phyloP scores from a whole-genome alignment of 2,113 vertebrate species.

The Syngnathus typhle region DNA sequence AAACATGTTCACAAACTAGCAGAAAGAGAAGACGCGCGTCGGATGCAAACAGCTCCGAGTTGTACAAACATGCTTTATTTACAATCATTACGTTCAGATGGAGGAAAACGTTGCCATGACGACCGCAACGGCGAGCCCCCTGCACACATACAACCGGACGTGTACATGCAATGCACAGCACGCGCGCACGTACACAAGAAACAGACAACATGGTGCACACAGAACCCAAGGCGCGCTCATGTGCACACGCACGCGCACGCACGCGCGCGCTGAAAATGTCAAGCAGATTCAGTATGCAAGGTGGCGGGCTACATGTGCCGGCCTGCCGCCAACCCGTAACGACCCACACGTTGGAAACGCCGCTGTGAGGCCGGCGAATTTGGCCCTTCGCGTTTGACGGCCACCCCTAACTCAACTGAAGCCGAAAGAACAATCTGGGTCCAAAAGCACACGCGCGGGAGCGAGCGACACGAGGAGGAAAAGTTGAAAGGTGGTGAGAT shows the following conservation, averaged over 20 bases:
- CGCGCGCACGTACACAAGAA: neutral
- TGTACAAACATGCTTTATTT: neutral
- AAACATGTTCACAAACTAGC: neutral
- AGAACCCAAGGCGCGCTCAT: neutral
- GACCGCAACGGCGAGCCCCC: neutral
- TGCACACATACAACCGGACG: no score
- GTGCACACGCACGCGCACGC: neutral
- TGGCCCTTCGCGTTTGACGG: no score
- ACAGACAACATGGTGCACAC: neutral
- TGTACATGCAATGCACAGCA: no score
- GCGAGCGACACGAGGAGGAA: constrained; percentile 11
- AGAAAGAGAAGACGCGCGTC: neutral
- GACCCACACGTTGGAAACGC: neutral
- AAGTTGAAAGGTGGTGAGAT: neutral
- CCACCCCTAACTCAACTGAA: no score
- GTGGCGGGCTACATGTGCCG: neutral
- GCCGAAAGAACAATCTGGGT: neutral
- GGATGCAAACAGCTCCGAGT: neutral
- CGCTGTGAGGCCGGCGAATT: no score
- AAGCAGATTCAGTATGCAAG: neutral
- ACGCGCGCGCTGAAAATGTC: neutral
- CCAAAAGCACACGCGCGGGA: neutral
- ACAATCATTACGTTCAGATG: neutral
- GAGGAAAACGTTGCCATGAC: neutral
- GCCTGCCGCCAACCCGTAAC: constrained; percentile 12